Evolutionary conservation across 2,113 vertebrate genomes (phyloP).

Genomic region (Mixornis gularis): DNA sequence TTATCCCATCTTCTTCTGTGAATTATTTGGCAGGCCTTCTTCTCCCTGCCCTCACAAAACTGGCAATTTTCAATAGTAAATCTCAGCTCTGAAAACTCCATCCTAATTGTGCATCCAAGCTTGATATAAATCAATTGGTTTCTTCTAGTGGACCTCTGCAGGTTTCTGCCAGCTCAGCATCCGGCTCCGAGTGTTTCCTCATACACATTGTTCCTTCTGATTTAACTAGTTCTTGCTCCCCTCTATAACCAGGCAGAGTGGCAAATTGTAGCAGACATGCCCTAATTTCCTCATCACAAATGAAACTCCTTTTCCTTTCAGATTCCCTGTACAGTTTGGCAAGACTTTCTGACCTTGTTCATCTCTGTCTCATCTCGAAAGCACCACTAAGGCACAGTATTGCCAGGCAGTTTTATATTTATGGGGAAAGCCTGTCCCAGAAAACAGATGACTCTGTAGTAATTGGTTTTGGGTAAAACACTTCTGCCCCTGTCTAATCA

Average conservation of each 20-base stretch:
- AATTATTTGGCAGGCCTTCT: slow-evolving; percentile 12
- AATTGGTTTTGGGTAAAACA: not conserved
- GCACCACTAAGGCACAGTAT: not conserved
- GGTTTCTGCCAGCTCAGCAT: not conserved
- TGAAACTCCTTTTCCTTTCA: not conserved
- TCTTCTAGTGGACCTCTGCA: not conserved
- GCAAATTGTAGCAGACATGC: not conserved
- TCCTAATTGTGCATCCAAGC: not conserved
- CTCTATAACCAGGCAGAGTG: not conserved
- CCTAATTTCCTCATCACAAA: not conserved
- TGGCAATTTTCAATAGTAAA: slow-evolving; percentile 8
- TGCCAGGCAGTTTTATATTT: not conserved
- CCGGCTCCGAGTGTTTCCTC: not conserved
- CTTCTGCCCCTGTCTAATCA: not conserved
- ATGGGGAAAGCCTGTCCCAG: not conserved
- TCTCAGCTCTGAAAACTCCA: not conserved
- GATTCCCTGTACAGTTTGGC: not conserved
- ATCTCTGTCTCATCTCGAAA: not conserved
- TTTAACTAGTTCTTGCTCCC: not conserved
- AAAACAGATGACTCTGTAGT: not conserved
- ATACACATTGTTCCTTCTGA: not conserved
- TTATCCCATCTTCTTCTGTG: not conserved
- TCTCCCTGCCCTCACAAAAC: not conserved
- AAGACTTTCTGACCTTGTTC: not conserved
- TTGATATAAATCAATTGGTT: not conserved